Percentiles rank a stretch among this genome's conserved stretches.
phyloP scores from a whole-genome alignment of 1,140 invertebrate genomes.

The Frieseomelitta varia region DNA sequence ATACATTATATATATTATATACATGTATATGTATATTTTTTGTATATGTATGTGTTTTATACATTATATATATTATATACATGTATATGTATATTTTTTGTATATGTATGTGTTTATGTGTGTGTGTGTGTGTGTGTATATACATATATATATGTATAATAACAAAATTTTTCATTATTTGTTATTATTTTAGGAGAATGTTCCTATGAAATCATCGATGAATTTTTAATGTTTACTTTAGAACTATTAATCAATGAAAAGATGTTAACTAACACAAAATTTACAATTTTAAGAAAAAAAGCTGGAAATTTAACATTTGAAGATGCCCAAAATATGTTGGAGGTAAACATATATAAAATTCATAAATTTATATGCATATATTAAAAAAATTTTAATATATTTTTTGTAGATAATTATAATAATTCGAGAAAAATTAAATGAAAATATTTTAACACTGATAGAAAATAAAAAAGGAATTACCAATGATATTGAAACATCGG shows the following conservation, averaged over 20 bases:
- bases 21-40: too few species aligned
- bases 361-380: constrained; percentile 19
- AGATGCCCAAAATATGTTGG: constrained; percentile 82
- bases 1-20: too few species aligned
- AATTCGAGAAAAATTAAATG: constrained; percentile 64
- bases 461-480: constrained; percentile 1
- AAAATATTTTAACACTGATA: constrained; percentile 67
- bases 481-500: constrained; percentile 3
- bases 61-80: too few species aligned
- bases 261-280: constrained; percentile 83
- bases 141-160: too few species aligned
- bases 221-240: constrained; percentile 84
- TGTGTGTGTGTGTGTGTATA: too few species aligned
- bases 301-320: constrained; percentile 82
- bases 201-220: constrained; percentile 84
- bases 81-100: too few species aligned
- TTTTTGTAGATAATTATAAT: constrained; percentile 73
- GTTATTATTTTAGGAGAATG: constrained; percentile 66
- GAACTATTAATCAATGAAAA: constrained; percentile 85
- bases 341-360: constrained; percentile 72
- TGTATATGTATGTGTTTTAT: too few species aligned
- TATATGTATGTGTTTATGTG: too few species aligned
- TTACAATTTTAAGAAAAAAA: constrained; percentile 82
- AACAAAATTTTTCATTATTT: constrained; percentile 1
- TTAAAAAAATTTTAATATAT: constrained; percentile 21